A percentile compares a stretch with the other conserved stretches of the same genome.
These are phyloP conservation scores for Paramormyrops kingsleyae DNA, from an alignment of 2,113 vertebrate species.

Conservation along the genomic window DNA sequence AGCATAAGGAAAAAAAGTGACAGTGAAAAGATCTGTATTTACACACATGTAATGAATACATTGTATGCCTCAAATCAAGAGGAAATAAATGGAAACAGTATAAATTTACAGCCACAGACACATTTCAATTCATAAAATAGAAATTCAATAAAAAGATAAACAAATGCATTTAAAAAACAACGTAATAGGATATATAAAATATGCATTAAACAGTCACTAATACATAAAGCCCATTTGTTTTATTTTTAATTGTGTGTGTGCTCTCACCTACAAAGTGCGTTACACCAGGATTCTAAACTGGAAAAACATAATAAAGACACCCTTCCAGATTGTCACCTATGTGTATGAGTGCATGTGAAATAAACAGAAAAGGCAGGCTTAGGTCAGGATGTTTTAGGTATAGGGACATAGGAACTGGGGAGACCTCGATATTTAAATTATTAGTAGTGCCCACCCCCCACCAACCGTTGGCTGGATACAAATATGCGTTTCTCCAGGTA, in stretches of 20 bases:
- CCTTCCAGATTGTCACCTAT: background rate
- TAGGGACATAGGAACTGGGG: background rate
- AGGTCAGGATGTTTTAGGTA: background rate
- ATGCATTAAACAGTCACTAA: background rate
- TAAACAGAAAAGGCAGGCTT: background rate
- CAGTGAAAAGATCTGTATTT: too few relatives aligned
- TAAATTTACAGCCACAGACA: background rate
- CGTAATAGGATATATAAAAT: too few relatives aligned
- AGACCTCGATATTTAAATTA: background rate
- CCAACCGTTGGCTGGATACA: background rate
- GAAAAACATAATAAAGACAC: background rate
- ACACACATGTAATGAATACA: too few relatives aligned
- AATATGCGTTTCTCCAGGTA: background rate
- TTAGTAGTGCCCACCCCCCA: background rate
- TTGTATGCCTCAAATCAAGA: too few relatives aligned
- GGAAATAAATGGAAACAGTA: background rate
- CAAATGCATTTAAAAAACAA: too few relatives aligned
- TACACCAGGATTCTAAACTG: background rate
- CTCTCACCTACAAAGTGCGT: background rate
- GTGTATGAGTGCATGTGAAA: background rate
- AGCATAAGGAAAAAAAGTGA: too few relatives aligned
- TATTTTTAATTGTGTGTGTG: background rate
- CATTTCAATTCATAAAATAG: background rate
- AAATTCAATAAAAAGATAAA: background rate
- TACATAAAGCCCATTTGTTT: background rate